Evolutionary conservation across 2,888 invertebrate genomes (phyloP), one percentile per base, ranked within the genome.

Genomic region (Pomacea canaliculata): DNA sequence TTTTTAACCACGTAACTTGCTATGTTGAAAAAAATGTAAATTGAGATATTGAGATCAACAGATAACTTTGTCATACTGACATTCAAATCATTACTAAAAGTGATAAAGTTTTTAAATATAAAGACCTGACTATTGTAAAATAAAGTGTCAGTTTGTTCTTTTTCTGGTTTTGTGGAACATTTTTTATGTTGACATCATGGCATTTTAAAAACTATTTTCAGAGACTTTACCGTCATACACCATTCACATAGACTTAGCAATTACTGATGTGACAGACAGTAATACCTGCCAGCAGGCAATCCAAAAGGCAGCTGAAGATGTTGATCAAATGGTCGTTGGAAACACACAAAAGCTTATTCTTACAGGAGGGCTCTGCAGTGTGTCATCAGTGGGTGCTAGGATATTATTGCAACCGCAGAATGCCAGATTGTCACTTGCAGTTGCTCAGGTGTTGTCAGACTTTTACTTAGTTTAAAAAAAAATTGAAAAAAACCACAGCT

Each of bases 221-320:
- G 79, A 74, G 68, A 71, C 49, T n/a, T 37, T 76, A 16, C 76
- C 76, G n/a, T 46, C 71, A 9, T 51, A 69, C 67, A 60, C 73
- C n/a, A 46, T 67, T 9, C 37, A 62, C 10, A 63, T 78, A 7
- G 71, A 73, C 12, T 37, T 78, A n/a, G 59, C 46, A 37, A n/a
- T 73, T 37, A 48, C 16, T n/a, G 70, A 65, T 19, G 27, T 46
- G 7, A 66, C 48, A 19, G 59, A 71, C n/a, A 67, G 66, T 12
- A 12, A 16, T 0, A 16, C 27, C 1, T 79, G 79, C 65, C 62
- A 70, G 10, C 19, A 59, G 12, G 69, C 63, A 9, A 37, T 76
- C 62, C 56, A 71, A 46, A n/a, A 37, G 1, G 56, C 76, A 7
- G 63, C 72, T 48, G 16, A 66, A 10, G 18, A 27, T 16, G n/a